A percentile compares a stretch with the other conserved stretches of the same genome.
Evolutionary conservation across 2,113 vertebrate genomes (phyloP).

Genomic region (Neopipo cinnamomea): DNA sequence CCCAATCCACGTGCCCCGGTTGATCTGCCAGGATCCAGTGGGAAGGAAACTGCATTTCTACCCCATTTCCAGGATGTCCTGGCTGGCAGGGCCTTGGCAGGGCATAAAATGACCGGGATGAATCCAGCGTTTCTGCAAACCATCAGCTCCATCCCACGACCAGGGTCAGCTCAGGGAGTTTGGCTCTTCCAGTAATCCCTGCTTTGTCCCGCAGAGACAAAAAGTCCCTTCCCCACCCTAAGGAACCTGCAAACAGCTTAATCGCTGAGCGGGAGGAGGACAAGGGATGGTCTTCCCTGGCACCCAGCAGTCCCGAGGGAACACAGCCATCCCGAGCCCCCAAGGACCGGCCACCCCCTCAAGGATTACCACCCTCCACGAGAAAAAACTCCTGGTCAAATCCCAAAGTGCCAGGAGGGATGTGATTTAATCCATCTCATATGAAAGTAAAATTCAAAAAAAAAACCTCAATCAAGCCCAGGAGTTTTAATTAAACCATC

Average conservation of each 20-base stretch:
- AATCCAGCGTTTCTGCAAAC: background rate
- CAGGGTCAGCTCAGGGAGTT: fast-evolving
- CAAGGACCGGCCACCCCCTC: background rate
- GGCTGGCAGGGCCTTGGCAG: background rate
- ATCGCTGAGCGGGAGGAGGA: background rate
- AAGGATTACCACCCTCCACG: background rate
- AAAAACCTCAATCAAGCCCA: background rate
- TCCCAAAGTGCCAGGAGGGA: background rate
- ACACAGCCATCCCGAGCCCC: background rate
- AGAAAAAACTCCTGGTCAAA: background rate
- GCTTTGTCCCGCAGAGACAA: background rate
- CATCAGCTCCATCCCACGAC: fast-evolving
- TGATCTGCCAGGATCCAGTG: fast-evolving
- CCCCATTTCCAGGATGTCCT: background rate
- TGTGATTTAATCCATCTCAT: background rate
- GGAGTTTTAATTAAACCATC: background rate
- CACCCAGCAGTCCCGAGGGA: background rate
- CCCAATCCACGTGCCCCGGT: fast-evolving
- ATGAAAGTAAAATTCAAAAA: fast-evolving
- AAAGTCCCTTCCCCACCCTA: fast-evolving
- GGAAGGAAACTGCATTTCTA: background rate
- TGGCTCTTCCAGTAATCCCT: background rate
- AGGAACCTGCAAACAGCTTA: background rate
- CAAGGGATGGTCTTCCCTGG: background rate
- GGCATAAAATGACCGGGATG: background rate